phyloP scores from a whole-genome alignment of 2,113 vertebrate species.

The Tympanuchus pallidicinctus region DNA sequence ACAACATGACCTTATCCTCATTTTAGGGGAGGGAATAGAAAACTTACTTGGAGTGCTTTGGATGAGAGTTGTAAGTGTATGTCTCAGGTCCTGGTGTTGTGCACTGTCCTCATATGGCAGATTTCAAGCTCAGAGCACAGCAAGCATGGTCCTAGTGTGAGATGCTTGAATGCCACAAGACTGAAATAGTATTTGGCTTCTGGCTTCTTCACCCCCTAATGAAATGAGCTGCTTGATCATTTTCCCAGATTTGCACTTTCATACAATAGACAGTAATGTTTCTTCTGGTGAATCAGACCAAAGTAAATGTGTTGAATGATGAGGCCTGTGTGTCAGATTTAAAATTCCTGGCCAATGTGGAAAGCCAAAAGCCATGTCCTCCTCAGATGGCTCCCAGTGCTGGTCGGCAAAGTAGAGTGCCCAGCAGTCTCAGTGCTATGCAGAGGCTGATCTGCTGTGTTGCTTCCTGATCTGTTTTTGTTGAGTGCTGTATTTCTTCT shows the following conservation, averaged over 20 bases:
- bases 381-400: accelerated
- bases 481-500: not conserved
- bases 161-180: not conserved
- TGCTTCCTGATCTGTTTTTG: not conserved
- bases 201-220: not conserved
- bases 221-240: not conserved
- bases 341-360: not conserved
- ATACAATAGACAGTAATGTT: not conserved
- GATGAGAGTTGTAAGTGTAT: not conserved
- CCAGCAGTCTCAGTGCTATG: not conserved
- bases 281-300: not conserved
- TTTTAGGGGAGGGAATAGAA: not conserved
- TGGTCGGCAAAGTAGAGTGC: accelerated
- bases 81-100: not conserved
- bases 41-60: not conserved
- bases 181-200: not conserved
- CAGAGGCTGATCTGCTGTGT: not conserved
- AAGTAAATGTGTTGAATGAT: not conserved
- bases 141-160: not conserved
- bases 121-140: not conserved
- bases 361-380: not conserved
- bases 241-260: not conserved
- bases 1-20: not conserved
- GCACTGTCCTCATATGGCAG: not conserved
- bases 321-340: not conserved